Evolutionary conservation across 2,888 invertebrate genomes (phyloP).

Genomic region (Rhamphomyia laevipes): DNA sequence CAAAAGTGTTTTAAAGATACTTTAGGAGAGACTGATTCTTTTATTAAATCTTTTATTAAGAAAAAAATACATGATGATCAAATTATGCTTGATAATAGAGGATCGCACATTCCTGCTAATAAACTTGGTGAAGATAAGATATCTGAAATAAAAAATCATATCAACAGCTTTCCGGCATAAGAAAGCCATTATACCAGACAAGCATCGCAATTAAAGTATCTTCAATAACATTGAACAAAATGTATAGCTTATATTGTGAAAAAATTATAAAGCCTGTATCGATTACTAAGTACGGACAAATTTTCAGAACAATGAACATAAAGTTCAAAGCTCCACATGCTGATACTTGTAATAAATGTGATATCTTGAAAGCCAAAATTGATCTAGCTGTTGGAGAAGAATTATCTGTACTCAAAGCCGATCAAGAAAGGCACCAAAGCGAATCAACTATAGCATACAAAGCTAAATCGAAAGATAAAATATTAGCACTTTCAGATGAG

Average conservation of each 20-base stretch:
- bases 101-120: constrained; percentile 6
- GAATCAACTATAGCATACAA: constrained; percentile 12
- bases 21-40: too few relatives aligned
- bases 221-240: constrained; percentile 10
- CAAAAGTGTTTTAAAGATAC: too few relatives aligned
- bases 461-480: constrained; percentile 11
- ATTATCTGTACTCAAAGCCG: constrained; percentile 4
- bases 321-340: constrained; percentile 13
- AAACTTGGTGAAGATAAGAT: constrained; percentile 4
- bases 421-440: constrained; percentile 10
- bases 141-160: constrained; percentile 8
- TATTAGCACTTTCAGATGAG: too few relatives aligned
- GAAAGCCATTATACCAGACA: too few relatives aligned
- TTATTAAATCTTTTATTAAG: too few relatives aligned
- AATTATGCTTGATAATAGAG: constrained; percentile 9
- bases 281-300: constrained; percentile 7
- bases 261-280: constrained; percentile 8
- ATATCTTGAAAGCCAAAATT: constrained; percentile 12
- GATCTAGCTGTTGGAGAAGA: constrained; percentile 7
- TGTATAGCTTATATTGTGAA: constrained; percentile 14
- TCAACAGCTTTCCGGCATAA: constrained; percentile 10
- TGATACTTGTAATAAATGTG: constrained; percentile 6
- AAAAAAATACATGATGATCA: too few relatives aligned
- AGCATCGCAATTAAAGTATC: constrained; percentile 10
- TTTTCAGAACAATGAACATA: constrained; percentile 11